Evolutionary conservation across 2,113 vertebrate genomes (phyloP).

Genomic region (Megaptera novaeangliae): DNA sequence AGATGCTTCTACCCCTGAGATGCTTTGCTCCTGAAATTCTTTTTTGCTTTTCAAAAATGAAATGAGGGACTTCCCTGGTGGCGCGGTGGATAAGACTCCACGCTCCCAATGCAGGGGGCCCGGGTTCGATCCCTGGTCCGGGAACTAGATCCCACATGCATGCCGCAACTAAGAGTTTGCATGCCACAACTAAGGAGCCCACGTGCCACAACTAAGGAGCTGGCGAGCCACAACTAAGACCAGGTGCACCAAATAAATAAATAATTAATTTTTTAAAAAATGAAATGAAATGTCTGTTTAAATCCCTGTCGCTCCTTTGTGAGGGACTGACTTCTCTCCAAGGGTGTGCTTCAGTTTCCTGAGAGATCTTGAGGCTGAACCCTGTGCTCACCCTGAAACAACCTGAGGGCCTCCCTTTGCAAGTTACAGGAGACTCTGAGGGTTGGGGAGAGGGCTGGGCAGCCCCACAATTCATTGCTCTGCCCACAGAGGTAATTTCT

Average conservation of each 20-base stretch:
- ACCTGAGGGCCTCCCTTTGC: neutral
- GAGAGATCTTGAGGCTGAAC: neutral
- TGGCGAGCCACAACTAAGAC: no score
- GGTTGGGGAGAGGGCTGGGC: neutral
- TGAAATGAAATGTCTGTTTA: neutral
- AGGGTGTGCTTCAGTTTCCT: neutral
- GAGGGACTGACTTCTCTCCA: neutral
- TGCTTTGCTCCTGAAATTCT: neutral
- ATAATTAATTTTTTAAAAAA: neutral
- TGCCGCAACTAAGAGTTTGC: no score
- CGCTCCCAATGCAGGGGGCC: no score
- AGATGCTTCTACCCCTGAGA: neutral
- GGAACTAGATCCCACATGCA: no score
- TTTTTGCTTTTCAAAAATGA: slow-evolving; percentile 8
- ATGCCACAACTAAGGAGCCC: no score
- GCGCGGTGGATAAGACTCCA: no score
- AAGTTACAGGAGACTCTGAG: neutral
- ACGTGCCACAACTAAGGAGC: no score
- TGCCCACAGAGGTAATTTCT: neutral
- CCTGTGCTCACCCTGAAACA: neutral
- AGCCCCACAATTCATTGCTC: neutral
- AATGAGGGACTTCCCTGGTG: neutral
- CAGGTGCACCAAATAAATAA: no score
- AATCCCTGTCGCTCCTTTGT: neutral
- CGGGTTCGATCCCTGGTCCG: no score